Base-by-base conservation (phyloP, 2,888 invertebrate species). In the Drosophila paucipuncta region DNA sequence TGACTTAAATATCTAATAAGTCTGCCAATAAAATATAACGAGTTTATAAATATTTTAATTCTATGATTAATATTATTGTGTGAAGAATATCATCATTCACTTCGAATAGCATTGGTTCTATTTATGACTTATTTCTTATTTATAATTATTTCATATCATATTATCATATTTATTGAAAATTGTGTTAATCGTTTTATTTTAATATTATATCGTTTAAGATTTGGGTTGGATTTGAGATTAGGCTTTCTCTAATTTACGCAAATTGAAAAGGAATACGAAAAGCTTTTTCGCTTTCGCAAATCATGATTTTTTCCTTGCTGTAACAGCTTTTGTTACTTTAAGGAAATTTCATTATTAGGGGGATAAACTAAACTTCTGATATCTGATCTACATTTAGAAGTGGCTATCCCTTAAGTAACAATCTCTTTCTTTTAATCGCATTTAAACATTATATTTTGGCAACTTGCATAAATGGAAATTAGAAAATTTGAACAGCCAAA, bases 11-110 rank as follows among this genome's bases (percentile, higher is more conserved):
- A 64, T 66, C 28, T 43, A 10, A 22, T 79, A 82, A 78, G 76
- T 76, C 31, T 77, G 76, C 68, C 72, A 82, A 89, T 86, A 79
- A 84, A 72, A 59, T 60, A 10, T 47, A 57, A 74, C 43, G 54
- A 75, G 47, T 69, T 53, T 53, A 72, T 57, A 68, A 63, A 41
- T 11, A 25, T 33, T 25, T 25, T 10, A 31, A 60, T 31, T 37
- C 4, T 2, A 4, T 16, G 9, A 37, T 35, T 28, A 31, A 13
- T 28, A 7, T 13, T 30, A 16, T 54, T 35, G 9, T 35, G 7
- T 22, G 13, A 16, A 31, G 22, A 22, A 7, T 22, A 4, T 22
- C 22, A 22, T 22, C 5, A 41, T 41, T 22, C 2, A 41, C 11
- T 41, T 41, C 11, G 41, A 41, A 22, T 11, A 41, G 10, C 1